Evolutionary conservation across 1,140 invertebrate genomes (phyloP), one percentile per base, ranked within the genome.

Genomic region (Carposina sasakii): DNA sequence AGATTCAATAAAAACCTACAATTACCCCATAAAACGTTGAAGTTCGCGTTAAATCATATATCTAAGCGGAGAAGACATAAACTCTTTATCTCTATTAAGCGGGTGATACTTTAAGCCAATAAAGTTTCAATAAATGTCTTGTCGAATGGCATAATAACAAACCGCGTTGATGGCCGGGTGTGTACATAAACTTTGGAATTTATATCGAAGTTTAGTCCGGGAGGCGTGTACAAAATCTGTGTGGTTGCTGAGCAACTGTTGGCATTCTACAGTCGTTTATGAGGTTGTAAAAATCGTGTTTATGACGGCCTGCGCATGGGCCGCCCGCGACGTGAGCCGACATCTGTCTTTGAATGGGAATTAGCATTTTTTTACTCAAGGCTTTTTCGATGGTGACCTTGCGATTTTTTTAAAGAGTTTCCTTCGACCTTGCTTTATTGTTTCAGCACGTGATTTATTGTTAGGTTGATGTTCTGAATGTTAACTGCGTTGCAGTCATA

Each of bases 241-340:
- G 60, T 69, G 72, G 75, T 76, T 79, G 77, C 77, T 70, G 78
- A 63, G 71, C 76, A 81, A 81, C 81, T 71, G 77, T 71, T 63
- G 75, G 71, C 76, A 77, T 81, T 72, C 71, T 70, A 67, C 71
- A 81, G 77, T 81, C 81, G 70, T 81, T 85, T 79, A 85, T 75
- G 83, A 81, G 74, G 75, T 79, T 71, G 74, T 83, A 84, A 85
- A 84, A 85, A 79, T 83, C 69, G 78, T 76, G 78, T 84, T 84
- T 84, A 84, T 73, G 71, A 69, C 54, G 22, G 48, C 48, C 31
- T 63, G 71, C 74, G 70, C 71, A 20, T 56, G 69, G 68, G 68
- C 63, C 20, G 30, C 48, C 53, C 58, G 62, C 51, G 54, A 45
- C 41, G 61, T 64, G 58, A 69, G 52, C 23, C 60, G 52, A n/a